A percentile compares a stretch with the other conserved stretches of the same genome.
phyloP scores from a whole-genome alignment of 2,113 vertebrate species.

The Triplophysa siluroides region DNA sequence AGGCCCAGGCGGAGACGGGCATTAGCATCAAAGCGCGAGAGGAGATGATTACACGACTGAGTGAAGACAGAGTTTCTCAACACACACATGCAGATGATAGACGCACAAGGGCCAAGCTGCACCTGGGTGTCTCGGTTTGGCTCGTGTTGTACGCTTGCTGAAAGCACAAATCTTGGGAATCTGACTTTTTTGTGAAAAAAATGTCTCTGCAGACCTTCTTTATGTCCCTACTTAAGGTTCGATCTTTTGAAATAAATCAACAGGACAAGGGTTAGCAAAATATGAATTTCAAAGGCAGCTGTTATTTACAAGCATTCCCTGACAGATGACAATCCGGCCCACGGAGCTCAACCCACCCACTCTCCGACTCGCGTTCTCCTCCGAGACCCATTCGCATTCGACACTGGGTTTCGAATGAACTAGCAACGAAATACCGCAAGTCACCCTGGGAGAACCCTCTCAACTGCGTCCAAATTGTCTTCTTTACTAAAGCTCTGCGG shows the following conservation, averaged over 20 bases:
- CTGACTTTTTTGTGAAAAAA: slow-evolving; percentile 10
- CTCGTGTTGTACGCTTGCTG: neutral
- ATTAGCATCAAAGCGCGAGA: slow-evolving; percentile 69
- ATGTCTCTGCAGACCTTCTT: neutral
- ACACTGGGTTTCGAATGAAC: slow-evolving; percentile 30
- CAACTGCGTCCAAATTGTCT: slow-evolving; percentile 40
- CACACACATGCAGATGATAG: slow-evolving; percentile 34
- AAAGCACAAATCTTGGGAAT: slow-evolving; percentile 6
- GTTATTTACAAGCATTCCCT: slow-evolving; percentile 38
- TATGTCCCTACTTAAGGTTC: slow-evolving; percentile 3
- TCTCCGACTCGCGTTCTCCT: slow-evolving; percentile 13
- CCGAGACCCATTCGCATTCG: slow-evolving; percentile 42
- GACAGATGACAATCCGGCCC: slow-evolving; percentile 14
- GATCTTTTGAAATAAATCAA: slow-evolving; percentile 23
- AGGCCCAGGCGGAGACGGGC: slow-evolving; percentile 60
- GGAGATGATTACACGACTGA: slow-evolving; percentile 61
- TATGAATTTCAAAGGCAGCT: slow-evolving; percentile 25
- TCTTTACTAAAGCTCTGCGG: slow-evolving; percentile 8
- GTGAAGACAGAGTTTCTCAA: slow-evolving; percentile 18
- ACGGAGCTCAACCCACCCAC: slow-evolving; percentile 26
- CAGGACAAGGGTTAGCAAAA: slow-evolving; percentile 29
- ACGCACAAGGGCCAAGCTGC: neutral
- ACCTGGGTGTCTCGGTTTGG: slow-evolving; percentile 35
- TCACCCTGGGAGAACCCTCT: slow-evolving; percentile 23
- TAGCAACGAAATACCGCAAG: slow-evolving; percentile 37